phyloP scores from a whole-genome alignment of 2,113 vertebrate genomes.

The Muscicapa adusta region DNA sequence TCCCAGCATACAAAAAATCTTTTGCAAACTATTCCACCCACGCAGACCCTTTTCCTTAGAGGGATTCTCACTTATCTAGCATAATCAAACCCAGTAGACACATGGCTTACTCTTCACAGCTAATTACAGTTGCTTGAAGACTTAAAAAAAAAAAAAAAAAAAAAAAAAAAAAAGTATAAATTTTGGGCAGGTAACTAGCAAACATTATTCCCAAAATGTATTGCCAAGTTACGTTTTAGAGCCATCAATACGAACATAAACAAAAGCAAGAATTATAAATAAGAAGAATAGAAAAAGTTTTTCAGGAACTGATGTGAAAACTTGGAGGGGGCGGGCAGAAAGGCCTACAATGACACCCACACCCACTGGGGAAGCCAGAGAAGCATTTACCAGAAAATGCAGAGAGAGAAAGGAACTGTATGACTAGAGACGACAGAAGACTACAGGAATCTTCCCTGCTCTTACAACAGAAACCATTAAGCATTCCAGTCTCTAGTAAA shows the following conservation, averaged over 20 bases:
- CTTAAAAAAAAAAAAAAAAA: neutral
- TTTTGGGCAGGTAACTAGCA: neutral
- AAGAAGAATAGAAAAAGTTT: neutral
- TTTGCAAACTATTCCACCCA: neutral
- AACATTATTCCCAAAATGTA: neutral
- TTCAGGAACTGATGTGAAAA: neutral
- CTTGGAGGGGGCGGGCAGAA: neutral
- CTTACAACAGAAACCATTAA: neutral
- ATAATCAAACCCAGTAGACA: neutral
- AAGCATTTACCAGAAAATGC: neutral
- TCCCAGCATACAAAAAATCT: neutral
- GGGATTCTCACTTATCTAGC: neutral
- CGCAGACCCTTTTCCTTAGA: neutral
- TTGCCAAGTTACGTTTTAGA: neutral
- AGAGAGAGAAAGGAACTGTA: neutral
- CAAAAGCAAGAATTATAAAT: neutral
- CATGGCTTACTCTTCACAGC: neutral
- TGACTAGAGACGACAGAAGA: neutral
- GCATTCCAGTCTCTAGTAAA: neutral
- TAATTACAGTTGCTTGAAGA: neutral
- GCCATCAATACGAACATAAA: neutral
- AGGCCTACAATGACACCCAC: neutral
- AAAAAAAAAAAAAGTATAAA: rapidly evolving
- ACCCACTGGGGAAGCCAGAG: neutral
- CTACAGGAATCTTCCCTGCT: neutral